Evolutionary conservation across 2,797 vertebrate genomes (phyloP).

Genomic region (Myotis myotis): DNA sequence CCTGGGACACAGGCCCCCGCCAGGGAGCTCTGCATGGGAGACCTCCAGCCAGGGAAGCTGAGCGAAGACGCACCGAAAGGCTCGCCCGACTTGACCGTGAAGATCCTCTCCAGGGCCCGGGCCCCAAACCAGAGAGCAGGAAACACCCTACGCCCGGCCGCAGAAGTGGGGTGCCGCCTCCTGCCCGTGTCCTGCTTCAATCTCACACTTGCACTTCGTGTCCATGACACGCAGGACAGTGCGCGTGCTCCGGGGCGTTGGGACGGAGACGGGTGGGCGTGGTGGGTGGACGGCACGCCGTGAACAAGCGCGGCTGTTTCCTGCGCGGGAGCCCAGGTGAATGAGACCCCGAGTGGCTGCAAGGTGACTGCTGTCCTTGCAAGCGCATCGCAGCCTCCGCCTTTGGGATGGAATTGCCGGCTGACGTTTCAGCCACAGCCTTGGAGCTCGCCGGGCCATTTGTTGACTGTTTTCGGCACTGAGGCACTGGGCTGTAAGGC

Average conservation of each 20-base stretch:
- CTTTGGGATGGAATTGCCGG: background rate
- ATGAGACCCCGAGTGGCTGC: background rate
- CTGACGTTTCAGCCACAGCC: background rate
- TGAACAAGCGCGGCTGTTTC: background rate
- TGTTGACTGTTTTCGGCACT: background rate
- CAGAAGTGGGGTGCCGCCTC: background rate
- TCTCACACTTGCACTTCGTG: background rate
- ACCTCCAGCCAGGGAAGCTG: background rate
- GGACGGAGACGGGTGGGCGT: background rate
- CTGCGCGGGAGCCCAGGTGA: background rate
- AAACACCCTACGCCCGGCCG: background rate
- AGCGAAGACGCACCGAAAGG: background rate
- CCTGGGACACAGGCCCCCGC: background rate
- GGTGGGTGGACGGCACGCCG: background rate
- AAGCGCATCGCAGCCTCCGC: background rate
- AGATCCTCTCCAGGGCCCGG: background rate
- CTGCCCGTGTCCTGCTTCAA: background rate
- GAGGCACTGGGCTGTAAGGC: background rate
- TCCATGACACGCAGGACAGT: background rate
- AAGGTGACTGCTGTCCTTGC: background rate
- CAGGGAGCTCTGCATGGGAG: background rate
- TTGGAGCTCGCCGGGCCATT: fast-evolving
- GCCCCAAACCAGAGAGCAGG: background rate
- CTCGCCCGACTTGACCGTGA: background rate
- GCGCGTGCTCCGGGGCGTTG: background rate